phyloP scores from a whole-genome alignment of 2,797 vertebrate species.

The Sternarchorhynchus goeldii region DNA sequence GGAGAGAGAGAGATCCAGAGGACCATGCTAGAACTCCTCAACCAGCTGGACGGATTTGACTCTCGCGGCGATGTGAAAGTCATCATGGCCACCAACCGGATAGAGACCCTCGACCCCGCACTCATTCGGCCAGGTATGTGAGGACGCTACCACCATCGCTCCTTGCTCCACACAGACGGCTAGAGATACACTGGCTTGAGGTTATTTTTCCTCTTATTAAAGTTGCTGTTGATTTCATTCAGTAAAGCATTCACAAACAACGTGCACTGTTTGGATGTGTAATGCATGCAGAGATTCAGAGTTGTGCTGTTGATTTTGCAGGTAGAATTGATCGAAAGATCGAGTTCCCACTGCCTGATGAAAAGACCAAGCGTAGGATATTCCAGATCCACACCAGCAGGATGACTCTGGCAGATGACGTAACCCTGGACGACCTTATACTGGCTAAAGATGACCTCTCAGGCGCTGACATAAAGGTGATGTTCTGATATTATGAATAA shows the following conservation, averaged over 20 bases:
- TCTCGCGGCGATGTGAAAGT: conserved; percentile 96
- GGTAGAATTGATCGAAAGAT: conserved; percentile 97
- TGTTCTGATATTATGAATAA: neutral
- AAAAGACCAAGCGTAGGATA: conserved; percentile 96
- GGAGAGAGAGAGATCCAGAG: conserved; percentile 96
- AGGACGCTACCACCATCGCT: neutral
- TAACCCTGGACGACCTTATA: conserved; percentile 93
- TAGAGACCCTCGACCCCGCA: conserved; percentile 96
- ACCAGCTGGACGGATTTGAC: conserved; percentile 96
- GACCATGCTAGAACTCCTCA: conserved; percentile 96
- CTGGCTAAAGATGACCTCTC: conserved; percentile 98
- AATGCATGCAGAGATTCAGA: neutral
- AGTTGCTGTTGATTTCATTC: neutral
- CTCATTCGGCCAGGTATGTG: conserved; percentile 91
- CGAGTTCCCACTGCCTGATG: conserved; percentile 94
- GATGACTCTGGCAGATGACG: conserved; percentile 92
- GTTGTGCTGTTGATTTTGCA: conserved; percentile 55
- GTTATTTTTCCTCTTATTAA: neutral
- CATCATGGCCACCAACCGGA: conserved; percentile 97
- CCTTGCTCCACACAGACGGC: neutral
- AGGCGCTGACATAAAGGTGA: conserved; percentile 95
- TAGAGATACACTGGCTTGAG: neutral
- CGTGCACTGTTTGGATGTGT: neutral
- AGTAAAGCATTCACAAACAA: neutral
- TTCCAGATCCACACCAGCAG: conserved; percentile 98